phyloP scores from a whole-genome alignment of 2,888 invertebrate species.

The Tromatobia lineatoria region DNA sequence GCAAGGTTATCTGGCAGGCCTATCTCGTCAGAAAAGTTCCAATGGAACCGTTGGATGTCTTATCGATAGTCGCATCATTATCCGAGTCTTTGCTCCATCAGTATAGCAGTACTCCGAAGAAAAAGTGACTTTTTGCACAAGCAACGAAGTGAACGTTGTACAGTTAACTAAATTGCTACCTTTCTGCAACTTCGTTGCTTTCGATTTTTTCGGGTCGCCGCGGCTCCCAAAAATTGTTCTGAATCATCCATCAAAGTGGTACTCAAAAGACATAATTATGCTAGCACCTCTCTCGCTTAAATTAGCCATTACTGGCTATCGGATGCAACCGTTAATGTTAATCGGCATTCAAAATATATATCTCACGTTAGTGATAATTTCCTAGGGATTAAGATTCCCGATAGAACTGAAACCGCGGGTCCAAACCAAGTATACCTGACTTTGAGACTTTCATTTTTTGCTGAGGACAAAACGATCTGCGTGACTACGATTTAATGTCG shows the following conservation, averaged over 20 bases:
- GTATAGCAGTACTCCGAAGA: too few species aligned
- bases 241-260: slow-evolving; percentile 8
- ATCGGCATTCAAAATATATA: slow-evolving; percentile 55
- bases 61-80: too few species aligned
- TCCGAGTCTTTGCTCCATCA: too few species aligned
- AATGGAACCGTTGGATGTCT: too few species aligned
- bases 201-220: too few species aligned
- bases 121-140: too few species aligned
- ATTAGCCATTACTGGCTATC: slow-evolving; percentile 52
- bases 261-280: slow-evolving; percentile 40
- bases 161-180: too few species aligned
- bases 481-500: slow-evolving; percentile 7
- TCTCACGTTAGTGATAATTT: slow-evolving; percentile 1
- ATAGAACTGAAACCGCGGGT: slow-evolving; percentile 49
- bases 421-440: slow-evolving; percentile 42
- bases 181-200: too few species aligned
- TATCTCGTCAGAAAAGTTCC: too few species aligned
- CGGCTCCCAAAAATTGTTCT: slow-evolving; percentile 47
- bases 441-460: slow-evolving; percentile 45
- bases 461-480: slow-evolving; percentile 27
- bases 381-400: slow-evolving; percentile 56
- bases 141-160: too few species aligned
- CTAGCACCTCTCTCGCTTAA: slow-evolving; percentile 50
- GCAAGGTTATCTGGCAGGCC: too few species aligned
- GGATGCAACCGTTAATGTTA: slow-evolving; percentile 54